phyloP scores from a whole-genome alignment of 1,140 invertebrate genomes.

The Doryteuthis pealeii region DNA sequence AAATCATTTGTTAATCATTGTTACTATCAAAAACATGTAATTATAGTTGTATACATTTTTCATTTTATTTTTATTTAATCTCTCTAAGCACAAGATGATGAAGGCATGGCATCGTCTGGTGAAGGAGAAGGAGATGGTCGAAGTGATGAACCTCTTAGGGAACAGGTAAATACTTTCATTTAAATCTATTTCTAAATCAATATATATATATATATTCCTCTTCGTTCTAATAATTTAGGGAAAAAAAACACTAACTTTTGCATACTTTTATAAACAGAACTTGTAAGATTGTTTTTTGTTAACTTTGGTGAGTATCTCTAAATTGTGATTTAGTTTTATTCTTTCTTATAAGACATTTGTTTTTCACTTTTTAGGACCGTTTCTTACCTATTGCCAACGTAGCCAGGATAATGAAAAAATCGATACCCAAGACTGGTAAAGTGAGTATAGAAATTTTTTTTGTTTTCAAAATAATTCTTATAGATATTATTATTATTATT shows the following conservation, averaged over 20 bases:
- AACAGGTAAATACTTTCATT: conserved; percentile 62
- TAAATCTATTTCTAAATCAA: background rate
- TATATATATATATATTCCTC: background rate
- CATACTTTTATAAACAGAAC: no score
- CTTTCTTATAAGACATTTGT: background rate
- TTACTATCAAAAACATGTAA: no score
- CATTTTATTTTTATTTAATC: no score
- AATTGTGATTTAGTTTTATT: no score
- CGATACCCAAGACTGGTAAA: conserved; percentile 94
- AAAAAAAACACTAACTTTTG: no score
- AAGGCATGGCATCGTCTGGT: conserved; percentile 19
- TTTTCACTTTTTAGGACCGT: conserved; percentile 73
- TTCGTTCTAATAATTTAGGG: no score
- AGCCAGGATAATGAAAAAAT: conserved; percentile 98
- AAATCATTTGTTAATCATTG: no score
- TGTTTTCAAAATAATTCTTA: background rate
- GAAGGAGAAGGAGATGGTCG: conserved; percentile 54
- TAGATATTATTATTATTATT: background rate
- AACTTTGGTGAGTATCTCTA: no score
- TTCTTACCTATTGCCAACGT: conserved; percentile 99
- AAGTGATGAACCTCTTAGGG: conserved; percentile 56
- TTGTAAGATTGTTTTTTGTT: no score
- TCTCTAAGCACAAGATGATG: conserved; percentile 16
- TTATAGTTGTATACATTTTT: no score
- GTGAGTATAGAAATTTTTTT: conserved; percentile 60